phyloP scores from a whole-genome alignment of 2,797 vertebrate genomes.

The Gobio occitaniae region DNA sequence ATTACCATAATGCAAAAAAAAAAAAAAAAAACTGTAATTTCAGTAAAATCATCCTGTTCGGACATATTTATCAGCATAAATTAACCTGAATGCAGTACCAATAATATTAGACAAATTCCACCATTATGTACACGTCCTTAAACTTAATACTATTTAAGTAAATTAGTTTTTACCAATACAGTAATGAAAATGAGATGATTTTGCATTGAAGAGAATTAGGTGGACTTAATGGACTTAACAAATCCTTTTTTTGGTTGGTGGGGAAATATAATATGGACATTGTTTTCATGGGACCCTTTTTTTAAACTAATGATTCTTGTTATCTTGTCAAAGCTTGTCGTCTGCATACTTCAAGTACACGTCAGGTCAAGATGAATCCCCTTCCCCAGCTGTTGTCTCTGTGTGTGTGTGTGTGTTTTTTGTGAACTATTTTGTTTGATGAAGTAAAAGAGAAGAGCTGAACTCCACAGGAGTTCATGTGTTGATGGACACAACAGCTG shows the following conservation, averaged over 20 bases:
- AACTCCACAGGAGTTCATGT: background rate
- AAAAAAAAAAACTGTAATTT: background rate
- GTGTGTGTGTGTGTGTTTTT: background rate
- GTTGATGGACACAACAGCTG: constrained; percentile 51
- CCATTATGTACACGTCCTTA: background rate
- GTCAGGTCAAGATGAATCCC: background rate
- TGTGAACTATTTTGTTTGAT: background rate
- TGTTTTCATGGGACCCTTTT: background rate
- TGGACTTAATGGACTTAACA: background rate
- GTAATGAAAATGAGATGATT: background rate
- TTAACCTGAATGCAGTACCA: background rate
- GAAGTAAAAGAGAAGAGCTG: background rate
- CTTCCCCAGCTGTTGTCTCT: constrained; percentile 21
- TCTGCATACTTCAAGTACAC: background rate
- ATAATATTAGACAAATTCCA: background rate
- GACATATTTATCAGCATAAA: background rate
- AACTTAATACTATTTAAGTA: too few relatives aligned
- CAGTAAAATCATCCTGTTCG: rapidly evolving
- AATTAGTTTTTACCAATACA: background rate
- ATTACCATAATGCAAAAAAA: background rate
- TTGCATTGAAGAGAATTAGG: background rate
- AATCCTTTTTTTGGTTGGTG: background rate
- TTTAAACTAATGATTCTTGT: background rate
- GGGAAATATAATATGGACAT: background rate
- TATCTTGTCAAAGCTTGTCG: background rate